Conservation (phyloP, 2,113 vertebrate genomes). For the Suricata suricatta region DNA sequence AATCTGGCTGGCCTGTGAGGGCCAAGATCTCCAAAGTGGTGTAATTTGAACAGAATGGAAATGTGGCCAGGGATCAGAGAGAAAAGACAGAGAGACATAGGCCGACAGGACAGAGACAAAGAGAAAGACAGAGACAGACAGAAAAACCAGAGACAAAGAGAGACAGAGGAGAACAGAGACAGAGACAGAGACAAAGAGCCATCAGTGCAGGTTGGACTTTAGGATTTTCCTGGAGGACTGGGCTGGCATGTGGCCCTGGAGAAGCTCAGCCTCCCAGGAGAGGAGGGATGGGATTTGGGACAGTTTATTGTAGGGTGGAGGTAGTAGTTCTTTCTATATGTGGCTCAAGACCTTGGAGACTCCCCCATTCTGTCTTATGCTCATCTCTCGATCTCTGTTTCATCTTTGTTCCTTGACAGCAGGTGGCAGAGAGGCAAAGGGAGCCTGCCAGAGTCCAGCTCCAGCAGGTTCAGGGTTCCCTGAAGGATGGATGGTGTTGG, state of each 20-base stretch:
- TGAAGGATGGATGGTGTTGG: no score
- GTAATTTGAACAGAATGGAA: not conserved
- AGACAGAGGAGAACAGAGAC: not conserved
- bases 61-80: not conserved
- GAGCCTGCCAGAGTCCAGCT: not conserved
- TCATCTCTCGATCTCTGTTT: not conserved
- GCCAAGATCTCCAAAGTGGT: not conserved
- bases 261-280: not conserved
- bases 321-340: not conserved
- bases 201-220: not conserved
- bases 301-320: accelerated
- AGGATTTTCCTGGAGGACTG: not conserved
- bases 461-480: no score
- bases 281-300: accelerated
- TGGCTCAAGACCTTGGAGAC: not conserved
- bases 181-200: not conserved
- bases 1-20: not conserved
- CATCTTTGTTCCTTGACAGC: not conserved
- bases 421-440: not conserved
- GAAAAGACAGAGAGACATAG: not conserved
- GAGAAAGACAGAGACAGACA: not conserved
- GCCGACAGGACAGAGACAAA: not conserved
- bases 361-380: not conserved
- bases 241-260: no score
- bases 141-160: not conserved